Percentiles rank a stretch among this genome's conserved stretches.
Evolutionary conservation across 2,888 invertebrate species (phyloP).

Genomic region (Acanthosepion lycidas): DNA sequence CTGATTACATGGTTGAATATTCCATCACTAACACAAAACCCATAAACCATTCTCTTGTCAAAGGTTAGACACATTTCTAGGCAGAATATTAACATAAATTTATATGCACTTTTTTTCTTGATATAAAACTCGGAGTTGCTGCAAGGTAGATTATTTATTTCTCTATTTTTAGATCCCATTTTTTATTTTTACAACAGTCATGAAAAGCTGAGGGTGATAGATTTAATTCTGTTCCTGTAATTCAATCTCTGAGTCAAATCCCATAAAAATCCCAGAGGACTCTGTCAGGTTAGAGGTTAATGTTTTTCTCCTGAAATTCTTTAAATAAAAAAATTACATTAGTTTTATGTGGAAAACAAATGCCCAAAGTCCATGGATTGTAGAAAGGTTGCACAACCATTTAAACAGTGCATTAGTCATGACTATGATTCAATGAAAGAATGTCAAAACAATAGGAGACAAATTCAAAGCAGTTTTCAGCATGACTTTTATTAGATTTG

Average conservation of each 20-base stretch:
- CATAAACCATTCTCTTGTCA: not conserved
- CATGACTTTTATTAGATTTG: too few species aligned
- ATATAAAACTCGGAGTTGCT: not conserved
- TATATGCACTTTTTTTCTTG: not conserved
- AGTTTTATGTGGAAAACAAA: not conserved
- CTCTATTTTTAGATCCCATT: not conserved
- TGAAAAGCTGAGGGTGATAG: not conserved
- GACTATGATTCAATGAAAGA: too few species aligned
- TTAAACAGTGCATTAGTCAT: not conserved
- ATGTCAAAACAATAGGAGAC: too few species aligned
- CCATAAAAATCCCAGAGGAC: conserved; percentile 4
- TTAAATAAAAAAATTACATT: not conserved
- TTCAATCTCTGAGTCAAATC: not conserved
- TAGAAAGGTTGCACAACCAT: not conserved
- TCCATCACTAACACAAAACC: not conserved
- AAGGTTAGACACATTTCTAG: too few species aligned
- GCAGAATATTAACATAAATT: not conserved
- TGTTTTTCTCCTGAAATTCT: not conserved
- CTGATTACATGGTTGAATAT: not conserved
- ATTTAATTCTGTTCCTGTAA: not conserved
- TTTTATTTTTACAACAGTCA: not conserved
- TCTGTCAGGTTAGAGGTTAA: too few species aligned
- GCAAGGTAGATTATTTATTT: not conserved
- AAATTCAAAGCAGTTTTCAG: too few species aligned
- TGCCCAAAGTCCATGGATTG: not conserved